Base-by-base conservation (phyloP, 1,140 invertebrate genomes). In the Pinna nobilis region DNA sequence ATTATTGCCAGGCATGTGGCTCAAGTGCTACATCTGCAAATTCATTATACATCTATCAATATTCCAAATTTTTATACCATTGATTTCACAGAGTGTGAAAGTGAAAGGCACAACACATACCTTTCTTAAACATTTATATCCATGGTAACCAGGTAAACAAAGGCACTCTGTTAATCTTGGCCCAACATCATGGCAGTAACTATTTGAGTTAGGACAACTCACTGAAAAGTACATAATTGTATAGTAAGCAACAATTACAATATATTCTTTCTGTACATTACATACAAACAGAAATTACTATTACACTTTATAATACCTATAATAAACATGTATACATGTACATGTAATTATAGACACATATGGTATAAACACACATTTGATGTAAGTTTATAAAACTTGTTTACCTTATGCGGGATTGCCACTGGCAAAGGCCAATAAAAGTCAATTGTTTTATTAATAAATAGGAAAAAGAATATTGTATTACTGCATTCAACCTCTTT, bases 111-210 rank as follows among this genome's bases (percentile, higher is more conserved):
- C 15, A 28, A 41, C 63, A 70, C 72, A 63, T 70, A 84, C 85
- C 76, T 77, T 67, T 78, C 82, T 77, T 49, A 83, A 74, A 73
- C 85, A 86, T 65, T 85, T 86, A 76, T 86, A 86, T 15, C 85
- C 85, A 86, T 86, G 74, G 78, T 75, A 83, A 77, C 80, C 83
- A 68, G 71, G 39, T 55, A 71, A 67, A 78, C 85, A 86, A 18
- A 77, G 55, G 70, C 85, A 86, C 51, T 84, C 77, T 25, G 71
- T 77, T 28, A 79, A 20, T 44, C 81, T 80, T 47, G 85, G 85
- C 18, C 77, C 82, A 44, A 71, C 66, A 50, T 79, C 23, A 25
- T 60, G 49, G 79, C 85, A 86, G 39, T 80, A 57, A 41, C 83
- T 85, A 53, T 83, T 76, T 4, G 60, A 23, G 28, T 77, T 80